Evolutionary conservation across 1,140 invertebrate species (phyloP).

Genomic region (Yoshiicerus persimilis): DNA sequence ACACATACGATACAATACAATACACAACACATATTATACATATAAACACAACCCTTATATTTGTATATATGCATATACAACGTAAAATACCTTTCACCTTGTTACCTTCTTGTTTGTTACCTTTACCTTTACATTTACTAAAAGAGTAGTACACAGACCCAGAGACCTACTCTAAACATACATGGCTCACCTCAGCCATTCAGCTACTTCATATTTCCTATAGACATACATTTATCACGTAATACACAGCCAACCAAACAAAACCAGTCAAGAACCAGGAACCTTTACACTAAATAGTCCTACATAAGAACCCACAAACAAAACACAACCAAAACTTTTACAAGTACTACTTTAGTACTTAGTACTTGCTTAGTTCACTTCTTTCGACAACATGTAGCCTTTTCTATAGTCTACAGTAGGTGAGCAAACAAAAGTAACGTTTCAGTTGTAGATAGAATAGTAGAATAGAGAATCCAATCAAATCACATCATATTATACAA

Average conservation of each 20-base stretch:
- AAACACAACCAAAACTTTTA: neutral
- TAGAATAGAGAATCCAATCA: neutral
- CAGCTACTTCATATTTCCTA: neutral
- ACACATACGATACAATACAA: neutral
- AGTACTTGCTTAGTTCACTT: neutral
- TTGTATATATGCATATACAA: neutral
- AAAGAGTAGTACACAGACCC: too few species aligned
- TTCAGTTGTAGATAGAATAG: neutral
- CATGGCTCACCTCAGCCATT: neutral
- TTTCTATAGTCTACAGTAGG: too few species aligned
- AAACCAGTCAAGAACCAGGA: neutral
- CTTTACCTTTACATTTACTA: neutral
- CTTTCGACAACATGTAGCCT: neutral
- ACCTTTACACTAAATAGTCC: neutral
- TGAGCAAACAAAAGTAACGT: neutral
- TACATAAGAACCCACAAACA: neutral
- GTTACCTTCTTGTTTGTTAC: constrained; percentile 4
- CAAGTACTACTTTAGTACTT: neutral
- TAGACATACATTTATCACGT: neutral
- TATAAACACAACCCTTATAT: neutral
- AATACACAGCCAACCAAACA: neutral
- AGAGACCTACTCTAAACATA: neutral
- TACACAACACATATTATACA: neutral
- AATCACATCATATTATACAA: neutral
- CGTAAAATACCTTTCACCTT: neutral